Evolutionary conservation across 2,113 vertebrate species (phyloP), one percentile per base, ranked within the genome.

Genomic region (Scomber colias): DNA sequence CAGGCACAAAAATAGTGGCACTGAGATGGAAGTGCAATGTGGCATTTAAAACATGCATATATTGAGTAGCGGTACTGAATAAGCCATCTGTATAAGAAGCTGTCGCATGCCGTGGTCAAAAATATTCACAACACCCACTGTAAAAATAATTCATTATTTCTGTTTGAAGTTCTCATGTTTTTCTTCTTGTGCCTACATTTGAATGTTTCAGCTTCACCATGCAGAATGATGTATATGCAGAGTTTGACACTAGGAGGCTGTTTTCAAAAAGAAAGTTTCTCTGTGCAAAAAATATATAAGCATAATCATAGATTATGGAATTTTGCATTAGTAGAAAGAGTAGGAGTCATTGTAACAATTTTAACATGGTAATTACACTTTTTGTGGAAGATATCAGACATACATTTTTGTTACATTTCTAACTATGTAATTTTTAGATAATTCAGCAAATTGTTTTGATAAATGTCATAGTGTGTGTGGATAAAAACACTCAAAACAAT

Each of bases 11-110:
- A 82, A 84, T 45, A 79, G 86, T 86, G 84, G 76, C 44, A 17
- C 15, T 80, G 80, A 84, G 75, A 92, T 91, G 90, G 73, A 86
- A 49, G 65, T 90, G 91, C 77, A 71, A 86, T 81, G 80, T 69
- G 40, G 86, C 85, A 73, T 89, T 53, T 71, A 19, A 81, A 75
- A 87, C 89, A 92, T 88, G 91, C 87, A 88, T 50, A 71, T 69
- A 71, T 69, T 54, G 65, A 86, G 84, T 79, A 55, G 82, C 15
- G 16, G 60, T 77, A 75, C 79, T 70, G 72, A 87, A 74, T 68
- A 89, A 89, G 65, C 68, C 78, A 54, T 88, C 69, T 90, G 87
- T 75, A 70, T 88, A 70, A 85, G 72, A 77, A 81, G 87, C 89
- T 82, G 81, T 75, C 12, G 21, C 57, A 59, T 80, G 66, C 40